Conservation (phyloP, 1,140 invertebrate genomes). For the Neotoxoptera formosana region DNA sequence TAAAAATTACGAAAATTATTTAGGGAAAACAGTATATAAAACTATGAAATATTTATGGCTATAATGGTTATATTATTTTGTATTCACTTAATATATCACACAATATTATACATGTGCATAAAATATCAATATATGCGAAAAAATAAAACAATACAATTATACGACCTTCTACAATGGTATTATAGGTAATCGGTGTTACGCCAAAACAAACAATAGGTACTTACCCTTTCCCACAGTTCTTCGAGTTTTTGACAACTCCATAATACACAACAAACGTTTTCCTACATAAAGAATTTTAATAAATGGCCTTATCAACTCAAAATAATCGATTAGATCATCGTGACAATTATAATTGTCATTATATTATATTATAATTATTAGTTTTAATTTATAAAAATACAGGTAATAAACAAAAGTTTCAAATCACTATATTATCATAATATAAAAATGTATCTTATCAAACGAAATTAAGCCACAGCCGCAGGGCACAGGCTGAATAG, state of each 20-base stretch:
- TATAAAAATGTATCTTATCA: not conserved
- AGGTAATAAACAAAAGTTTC: not conserved
- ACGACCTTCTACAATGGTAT: conserved; percentile 13
- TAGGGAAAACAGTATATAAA: not conserved
- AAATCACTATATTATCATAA: not conserved
- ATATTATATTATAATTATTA: not conserved
- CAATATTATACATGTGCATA: not conserved
- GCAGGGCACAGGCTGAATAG: too few relatives aligned
- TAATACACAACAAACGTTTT: not conserved
- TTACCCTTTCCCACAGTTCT: conserved; percentile 42
- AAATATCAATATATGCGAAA: not conserved
- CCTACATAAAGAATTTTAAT: not conserved
- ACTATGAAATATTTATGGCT: not conserved
- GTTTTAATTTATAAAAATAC: not conserved
- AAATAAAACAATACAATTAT: not conserved
- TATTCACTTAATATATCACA: not conserved
- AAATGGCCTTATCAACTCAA: not conserved
- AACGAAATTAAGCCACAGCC: not conserved
- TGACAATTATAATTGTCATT: not conserved
- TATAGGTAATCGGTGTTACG: conserved; percentile 1
- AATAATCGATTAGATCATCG: not conserved
- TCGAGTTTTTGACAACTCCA: conserved; percentile 39
- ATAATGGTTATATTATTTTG: not conserved
- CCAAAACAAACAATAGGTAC: conserved; percentile 37
- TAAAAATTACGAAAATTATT: not conserved